phyloP scores from a whole-genome alignment of 1,140 invertebrate genomes.

The Trachymyrmex cornetzi region DNA sequence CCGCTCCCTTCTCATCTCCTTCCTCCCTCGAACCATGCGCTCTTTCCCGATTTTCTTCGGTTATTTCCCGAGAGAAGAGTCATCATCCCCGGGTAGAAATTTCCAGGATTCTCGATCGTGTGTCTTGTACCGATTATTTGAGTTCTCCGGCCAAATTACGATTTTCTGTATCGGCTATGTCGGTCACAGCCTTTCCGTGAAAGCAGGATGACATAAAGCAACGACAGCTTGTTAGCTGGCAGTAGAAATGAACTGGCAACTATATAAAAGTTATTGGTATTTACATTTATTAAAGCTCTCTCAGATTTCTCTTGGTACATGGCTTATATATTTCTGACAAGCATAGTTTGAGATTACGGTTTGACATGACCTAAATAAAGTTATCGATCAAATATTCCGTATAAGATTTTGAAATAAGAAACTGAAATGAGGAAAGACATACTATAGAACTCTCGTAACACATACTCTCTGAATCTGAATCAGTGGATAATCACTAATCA shows the following conservation, averaged over 20 bases:
- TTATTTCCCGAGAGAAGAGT: slow-evolving; percentile 75
- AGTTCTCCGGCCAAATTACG: slow-evolving; percentile 57
- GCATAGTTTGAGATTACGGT: background rate
- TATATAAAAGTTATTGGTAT: slow-evolving; percentile 47
- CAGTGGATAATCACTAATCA: too few species aligned
- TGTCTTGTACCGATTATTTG: slow-evolving; percentile 58
- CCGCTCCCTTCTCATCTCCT: background rate
- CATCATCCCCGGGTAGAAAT: slow-evolving; percentile 63
- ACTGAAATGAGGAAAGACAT: too few species aligned
- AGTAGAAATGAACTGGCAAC: background rate
- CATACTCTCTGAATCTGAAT: too few species aligned
- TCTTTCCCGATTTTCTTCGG: slow-evolving; percentile 58
- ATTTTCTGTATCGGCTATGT: slow-evolving; percentile 56
- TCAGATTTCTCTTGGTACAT: background rate
- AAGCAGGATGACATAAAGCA: slow-evolving; percentile 28
- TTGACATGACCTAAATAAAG: background rate
- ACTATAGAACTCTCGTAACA: background rate
- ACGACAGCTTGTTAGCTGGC: slow-evolving; percentile 46
- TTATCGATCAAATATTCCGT: background rate
- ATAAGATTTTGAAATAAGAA: background rate
- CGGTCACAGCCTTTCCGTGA: background rate
- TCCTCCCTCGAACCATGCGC: background rate
- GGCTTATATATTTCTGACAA: background rate
- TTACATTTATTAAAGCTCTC: slow-evolving; percentile 31
- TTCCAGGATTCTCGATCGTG: slow-evolving; percentile 50